phyloP scores from a whole-genome alignment of 2,888 invertebrate species.

The Callyntrura guangdongensis region DNA sequence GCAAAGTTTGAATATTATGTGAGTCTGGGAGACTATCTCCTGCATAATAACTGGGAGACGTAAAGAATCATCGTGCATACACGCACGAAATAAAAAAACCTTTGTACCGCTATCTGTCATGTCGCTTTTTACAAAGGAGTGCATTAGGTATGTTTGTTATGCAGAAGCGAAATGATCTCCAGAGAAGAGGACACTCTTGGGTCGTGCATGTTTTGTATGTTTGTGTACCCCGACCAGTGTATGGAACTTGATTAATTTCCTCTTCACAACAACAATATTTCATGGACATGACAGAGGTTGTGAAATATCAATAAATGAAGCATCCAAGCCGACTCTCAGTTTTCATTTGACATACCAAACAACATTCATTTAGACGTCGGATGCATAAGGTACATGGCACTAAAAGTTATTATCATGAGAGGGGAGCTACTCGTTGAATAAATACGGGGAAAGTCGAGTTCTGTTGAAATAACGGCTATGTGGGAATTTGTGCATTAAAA shows the following conservation, averaged over 20 bases:
- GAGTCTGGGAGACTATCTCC: not conserved
- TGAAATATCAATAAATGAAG: constrained; percentile 46
- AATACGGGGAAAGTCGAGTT: not conserved
- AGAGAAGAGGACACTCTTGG: not conserved
- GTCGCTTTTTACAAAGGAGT: not conserved
- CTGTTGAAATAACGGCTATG: not conserved
- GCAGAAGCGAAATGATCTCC: constrained; percentile 12
- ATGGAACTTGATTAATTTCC: constrained; percentile 38
- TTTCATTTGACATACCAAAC: not conserved
- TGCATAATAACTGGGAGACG: not conserved
- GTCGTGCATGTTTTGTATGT: not conserved
- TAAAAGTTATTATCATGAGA: not conserved
- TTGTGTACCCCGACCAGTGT: not conserved
- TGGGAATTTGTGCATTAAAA: not conserved
- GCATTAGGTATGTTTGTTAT: constrained; percentile 32
- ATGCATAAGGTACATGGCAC: constrained; percentile 19
- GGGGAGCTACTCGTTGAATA: not conserved
- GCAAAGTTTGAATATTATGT: not conserved
- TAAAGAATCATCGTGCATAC: too few species aligned
- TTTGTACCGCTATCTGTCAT: not conserved
- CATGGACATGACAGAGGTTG: constrained; percentile 21
- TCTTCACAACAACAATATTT: constrained; percentile 30
- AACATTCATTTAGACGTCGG: not conserved
- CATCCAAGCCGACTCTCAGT: not conserved
- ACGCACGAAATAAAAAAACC: not conserved